Percentiles rank a stretch among this genome's conserved stretches.
These are phyloP conservation scores for Berghia stephanieae DNA, from an alignment of 1,140 invertebrate genomes.

Conservation along the genomic window DNA sequence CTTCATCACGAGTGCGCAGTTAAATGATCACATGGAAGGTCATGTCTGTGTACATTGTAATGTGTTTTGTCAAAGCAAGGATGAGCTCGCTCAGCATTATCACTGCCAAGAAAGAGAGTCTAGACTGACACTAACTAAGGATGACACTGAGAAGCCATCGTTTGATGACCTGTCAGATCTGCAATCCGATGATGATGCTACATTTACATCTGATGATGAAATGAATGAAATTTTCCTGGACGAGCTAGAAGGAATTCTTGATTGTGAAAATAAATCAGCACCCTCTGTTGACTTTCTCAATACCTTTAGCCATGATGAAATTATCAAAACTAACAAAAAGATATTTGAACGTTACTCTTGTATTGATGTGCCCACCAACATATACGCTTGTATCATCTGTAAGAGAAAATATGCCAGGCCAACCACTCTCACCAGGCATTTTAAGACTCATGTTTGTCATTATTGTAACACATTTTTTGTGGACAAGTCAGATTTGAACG, in stretches of 20 bases:
- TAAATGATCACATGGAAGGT: slow-evolving; percentile 20
- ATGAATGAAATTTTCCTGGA: slow-evolving; percentile 24
- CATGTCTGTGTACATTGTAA: slow-evolving; percentile 32
- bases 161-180: slow-evolving; percentile 1
- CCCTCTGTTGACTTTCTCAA: slow-evolving; percentile 14
- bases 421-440: slow-evolving; percentile 28
- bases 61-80: slow-evolving; percentile 20
- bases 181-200: too few species aligned
- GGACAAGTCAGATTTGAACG: slow-evolving; percentile 22
- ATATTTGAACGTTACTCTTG: slow-evolving; percentile 30
- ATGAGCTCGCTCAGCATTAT: slow-evolving; percentile 10
- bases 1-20: slow-evolving; percentile 11
- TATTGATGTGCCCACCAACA: slow-evolving; percentile 23
- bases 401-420: slow-evolving; percentile 31
- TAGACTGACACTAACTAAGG: slow-evolving; percentile 5
- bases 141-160: background rate
- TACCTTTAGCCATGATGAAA: slow-evolving; percentile 30
- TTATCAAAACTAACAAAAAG: slow-evolving; percentile 26
- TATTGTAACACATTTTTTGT: slow-evolving; percentile 27
- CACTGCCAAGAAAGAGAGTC: slow-evolving; percentile 6
- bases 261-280: slow-evolving; percentile 11
- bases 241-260: slow-evolving; percentile 27
- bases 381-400: slow-evolving; percentile 30
- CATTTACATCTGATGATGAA: slow-evolving; percentile 22
- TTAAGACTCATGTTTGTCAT: slow-evolving; percentile 29